Evolutionary conservation across 2,797 vertebrate species (phyloP).

Genomic region (Paratrypauchen microcephalus): DNA sequence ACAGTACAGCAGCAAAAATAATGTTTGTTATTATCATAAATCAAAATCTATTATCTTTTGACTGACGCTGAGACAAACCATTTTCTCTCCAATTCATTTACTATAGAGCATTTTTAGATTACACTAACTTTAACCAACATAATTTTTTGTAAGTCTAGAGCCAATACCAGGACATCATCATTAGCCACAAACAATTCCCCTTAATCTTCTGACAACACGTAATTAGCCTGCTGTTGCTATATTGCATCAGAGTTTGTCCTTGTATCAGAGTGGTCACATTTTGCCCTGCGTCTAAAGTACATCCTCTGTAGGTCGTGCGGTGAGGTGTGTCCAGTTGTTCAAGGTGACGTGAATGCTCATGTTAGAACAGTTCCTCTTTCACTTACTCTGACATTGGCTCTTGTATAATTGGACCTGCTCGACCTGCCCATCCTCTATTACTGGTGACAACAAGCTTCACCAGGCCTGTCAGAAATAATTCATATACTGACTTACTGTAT

Average conservation of each 20-base stretch:
- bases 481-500: too few relatives aligned
- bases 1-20: too few relatives aligned
- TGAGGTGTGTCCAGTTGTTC: constrained; percentile 27
- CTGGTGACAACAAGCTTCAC: constrained; percentile 26
- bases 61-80: neutral
- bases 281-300: neutral
- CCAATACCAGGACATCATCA: neutral
- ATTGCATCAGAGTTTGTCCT: neutral
- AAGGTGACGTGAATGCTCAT: constrained; percentile 44
- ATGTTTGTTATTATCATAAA: too few relatives aligned
- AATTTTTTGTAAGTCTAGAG: neutral
- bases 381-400: constrained; percentile 48
- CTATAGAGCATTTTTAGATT: neutral
- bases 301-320: constrained; percentile 14
- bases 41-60: too few relatives aligned
- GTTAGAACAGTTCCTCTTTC: constrained; percentile 20
- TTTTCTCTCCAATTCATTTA: neutral
- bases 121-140: neutral
- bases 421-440: constrained; percentile 41
- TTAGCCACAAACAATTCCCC: neutral
- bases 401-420: constrained; percentile 58
- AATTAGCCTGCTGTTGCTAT: neutral
- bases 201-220: neutral
- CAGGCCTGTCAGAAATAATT: too few relatives aligned
- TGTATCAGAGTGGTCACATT: neutral